Conservation (phyloP, 2,888 invertebrate species). For the Trichogramma evanescens region DNA sequence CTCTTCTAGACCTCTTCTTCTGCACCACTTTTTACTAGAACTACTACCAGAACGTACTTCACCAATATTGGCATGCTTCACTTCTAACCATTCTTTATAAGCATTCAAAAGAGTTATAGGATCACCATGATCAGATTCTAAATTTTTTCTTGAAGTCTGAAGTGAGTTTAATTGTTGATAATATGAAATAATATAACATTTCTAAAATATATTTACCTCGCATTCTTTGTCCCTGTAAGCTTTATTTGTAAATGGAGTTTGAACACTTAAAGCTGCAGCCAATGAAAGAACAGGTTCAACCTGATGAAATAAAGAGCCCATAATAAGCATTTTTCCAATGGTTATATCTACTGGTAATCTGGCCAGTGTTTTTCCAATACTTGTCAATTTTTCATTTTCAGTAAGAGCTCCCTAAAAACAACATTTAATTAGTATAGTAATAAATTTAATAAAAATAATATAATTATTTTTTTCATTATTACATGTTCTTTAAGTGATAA, state of each 20-base stretch:
- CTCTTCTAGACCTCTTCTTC: conserved; percentile 85
- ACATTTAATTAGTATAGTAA: not conserved
- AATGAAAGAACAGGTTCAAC: conserved; percentile 82
- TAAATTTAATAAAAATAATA: conserved; percentile 4
- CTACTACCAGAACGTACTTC: conserved; percentile 35
- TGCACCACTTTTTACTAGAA: conserved; percentile 71
- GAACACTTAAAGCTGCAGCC: conserved; percentile 87
- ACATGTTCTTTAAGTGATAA: conserved; percentile 81
- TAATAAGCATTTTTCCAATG: conserved; percentile 90
- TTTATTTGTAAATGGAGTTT: conserved; percentile 84
- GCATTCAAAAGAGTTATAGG: conserved; percentile 82
- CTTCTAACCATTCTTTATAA: conserved; percentile 81
- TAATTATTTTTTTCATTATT: conserved; percentile 23
- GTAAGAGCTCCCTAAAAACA: conserved; percentile 66
- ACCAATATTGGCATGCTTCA: conserved; percentile 55
- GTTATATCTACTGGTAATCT: conserved; percentile 90
- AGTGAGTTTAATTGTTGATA: conserved; percentile 20
- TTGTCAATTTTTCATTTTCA: conserved; percentile 73
- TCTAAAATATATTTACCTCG: conserved; percentile 51
- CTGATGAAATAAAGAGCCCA: conserved; percentile 84
- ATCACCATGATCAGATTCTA: conserved; percentile 94
- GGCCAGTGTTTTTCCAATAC: conserved; percentile 78
- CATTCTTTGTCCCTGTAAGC: conserved; percentile 81
- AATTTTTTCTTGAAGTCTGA: conserved; percentile 63
- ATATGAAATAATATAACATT: not conserved